Evolutionary conservation across 2,797 vertebrate species (phyloP), one percentile per base, ranked within the genome.

Genomic region (Kryptopterus vitreolus): DNA sequence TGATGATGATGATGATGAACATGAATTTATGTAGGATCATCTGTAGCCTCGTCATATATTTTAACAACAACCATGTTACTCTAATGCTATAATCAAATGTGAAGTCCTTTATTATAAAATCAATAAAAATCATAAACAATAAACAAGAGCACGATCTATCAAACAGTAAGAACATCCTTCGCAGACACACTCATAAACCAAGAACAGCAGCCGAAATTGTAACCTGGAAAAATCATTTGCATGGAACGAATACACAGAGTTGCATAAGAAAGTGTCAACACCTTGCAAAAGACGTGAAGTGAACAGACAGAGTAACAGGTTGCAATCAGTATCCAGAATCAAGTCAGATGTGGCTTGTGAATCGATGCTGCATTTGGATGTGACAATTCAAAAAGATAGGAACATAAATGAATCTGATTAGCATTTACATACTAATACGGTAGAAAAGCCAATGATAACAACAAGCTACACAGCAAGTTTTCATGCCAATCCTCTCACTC

Each of bases 241-340:
- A 62, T 15, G 31, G 4, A 2, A 11, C 20, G 9, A 65, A 38
- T 22, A 1, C 33, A 2, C 3, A 46, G 22, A 26, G 15, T 52
- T 55, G 12, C 11, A 53, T n/a, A 12, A 29, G 18, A 33, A 53
- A 22, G 3, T 29, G 15, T 22, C 26, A 52, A 52, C 50, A 70
- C 3, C 68, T 33, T 52, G 24, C 26, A 31, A 53, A 33, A 52
- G 26, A 33, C 22, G 18, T 71, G 48, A 70, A 70, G 2, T 29
- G 46, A 72, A 72, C 2, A 46, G 31, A 35, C 29, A 18, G 46
- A 24, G 43, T 53, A 31, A 52, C n/a, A 31, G 26, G 68, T 29
- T 57, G 26, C 18, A 22, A 12, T 71, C 48, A 71, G 68, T 72
- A 72, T 35, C 35, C 29, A 72, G 7, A 73, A 38, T 57, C 26